Evolutionary conservation across 2,888 invertebrate genomes (phyloP).

Genomic region (Synergus umbraculus): DNA sequence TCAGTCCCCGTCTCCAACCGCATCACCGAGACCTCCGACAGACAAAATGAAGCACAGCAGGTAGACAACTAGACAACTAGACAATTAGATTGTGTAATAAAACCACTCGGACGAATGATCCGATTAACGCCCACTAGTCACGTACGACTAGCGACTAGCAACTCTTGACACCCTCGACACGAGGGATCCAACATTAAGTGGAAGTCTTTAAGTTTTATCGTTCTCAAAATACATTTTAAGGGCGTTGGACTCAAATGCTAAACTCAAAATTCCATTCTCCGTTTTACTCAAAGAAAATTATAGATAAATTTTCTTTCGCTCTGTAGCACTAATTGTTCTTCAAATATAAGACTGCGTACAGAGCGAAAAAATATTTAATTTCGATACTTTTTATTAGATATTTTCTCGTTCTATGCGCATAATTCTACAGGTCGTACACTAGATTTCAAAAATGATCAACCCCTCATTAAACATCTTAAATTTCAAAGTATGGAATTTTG

Average conservation of each 20-base stretch:
- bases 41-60: slow-evolving; percentile 80
- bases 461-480: too few species aligned
- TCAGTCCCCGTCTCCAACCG: slow-evolving; percentile 78
- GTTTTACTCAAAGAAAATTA: too few species aligned
- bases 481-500: too few species aligned
- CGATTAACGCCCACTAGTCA: not conserved
- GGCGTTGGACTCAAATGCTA: not conserved
- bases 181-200: not conserved
- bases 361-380: too few species aligned
- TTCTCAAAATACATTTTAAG: not conserved
- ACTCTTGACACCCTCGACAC: not conserved
- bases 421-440: too few species aligned
- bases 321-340: too few species aligned
- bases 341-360: too few species aligned
- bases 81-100: not conserved
- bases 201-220: not conserved
- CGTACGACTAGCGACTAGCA: not conserved
- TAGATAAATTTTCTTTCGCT: too few species aligned
- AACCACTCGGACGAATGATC: not conserved
- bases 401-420: too few species aligned
- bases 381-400: too few species aligned
- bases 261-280: not conserved
- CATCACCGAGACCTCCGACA: slow-evolving; percentile 74
- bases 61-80: slow-evolving; percentile 64
- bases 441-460: too few species aligned